Evolutionary conservation across 2,113 vertebrate species (phyloP), one percentile per base, ranked within the genome.

Genomic region (Corythornis madagascariensis): DNA sequence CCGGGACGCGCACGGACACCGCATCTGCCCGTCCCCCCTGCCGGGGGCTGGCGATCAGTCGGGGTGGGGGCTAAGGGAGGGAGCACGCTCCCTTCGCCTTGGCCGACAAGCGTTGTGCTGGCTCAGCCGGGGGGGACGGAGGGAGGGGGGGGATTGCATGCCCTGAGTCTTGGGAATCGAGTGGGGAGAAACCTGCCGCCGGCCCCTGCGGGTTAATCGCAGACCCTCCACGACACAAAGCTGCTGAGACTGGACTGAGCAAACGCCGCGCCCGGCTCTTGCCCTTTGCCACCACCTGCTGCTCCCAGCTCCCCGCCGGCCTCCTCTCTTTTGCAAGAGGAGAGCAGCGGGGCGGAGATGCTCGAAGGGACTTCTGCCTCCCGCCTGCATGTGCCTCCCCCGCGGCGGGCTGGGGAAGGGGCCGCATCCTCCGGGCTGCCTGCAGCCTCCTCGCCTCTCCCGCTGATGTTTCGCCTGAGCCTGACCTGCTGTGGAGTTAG

Each of bases 211-310:
- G 66, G 57, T 70, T 82, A 69, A 33, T 56, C 9, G 45, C 61
- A 25, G 66, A 75, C 78, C 73, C 60, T 71, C 17, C 1, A 64
- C 29, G 18, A 82, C 80, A 15, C 50, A 78, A 91, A 92, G 90
- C 96, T 95, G 86, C 92, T 92, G 94, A 71, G 86, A 72, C 77
- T 76, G 92, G 87, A 94, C 93, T 78, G 80, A 94, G 91, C 84
- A 64, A 77, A 72, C n/a, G 2, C 4, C 48, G 80, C 35, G 52
- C 74, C 86, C 4, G 2, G 67, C 88, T 89, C 66, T 83, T 86
- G 48, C 50, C 72, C 55, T 53, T 38, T 53, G 79, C 67, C 29
- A 2, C 26, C 59, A 74, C 85, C 65, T 94, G 78, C 69, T 56
- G 86, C 89, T 84, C 63, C 89, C 75, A 47, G 87, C 90, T 93